phyloP scores from a whole-genome alignment of 2,797 vertebrate genomes.

The Ciconia nigra region DNA sequence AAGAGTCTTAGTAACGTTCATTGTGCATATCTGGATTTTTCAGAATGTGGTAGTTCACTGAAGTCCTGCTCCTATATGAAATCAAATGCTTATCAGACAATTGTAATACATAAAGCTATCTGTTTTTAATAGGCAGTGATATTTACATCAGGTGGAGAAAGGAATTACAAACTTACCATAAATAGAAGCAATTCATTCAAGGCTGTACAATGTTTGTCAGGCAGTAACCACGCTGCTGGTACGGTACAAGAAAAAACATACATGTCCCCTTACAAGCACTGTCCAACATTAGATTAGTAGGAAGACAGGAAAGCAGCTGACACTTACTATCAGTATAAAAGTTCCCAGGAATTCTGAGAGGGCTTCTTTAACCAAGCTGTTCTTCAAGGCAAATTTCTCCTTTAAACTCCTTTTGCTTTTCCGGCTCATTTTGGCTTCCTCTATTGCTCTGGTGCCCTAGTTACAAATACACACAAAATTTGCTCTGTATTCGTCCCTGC shows the following conservation, averaged over 20 bases:
- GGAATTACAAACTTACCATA: constrained; percentile 18
- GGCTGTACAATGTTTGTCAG: constrained; percentile 5
- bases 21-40: not conserved
- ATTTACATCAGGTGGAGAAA: constrained; percentile 10
- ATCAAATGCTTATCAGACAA: not conserved
- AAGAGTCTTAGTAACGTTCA: not conserved
- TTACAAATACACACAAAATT: constrained; percentile 42
- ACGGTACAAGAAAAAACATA: not conserved
- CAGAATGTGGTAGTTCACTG: not conserved
- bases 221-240: constrained; percentile 3
- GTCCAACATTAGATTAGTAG: constrained; percentile 34
- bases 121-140: not conserved
- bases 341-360: constrained; percentile 94
- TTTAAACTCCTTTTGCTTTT: constrained; percentile 78
- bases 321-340: constrained; percentile 93
- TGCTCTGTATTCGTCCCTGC: constrained; percentile 32
- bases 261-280: not conserved
- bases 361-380: constrained; percentile 85
- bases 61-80: not conserved
- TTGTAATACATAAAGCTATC: not conserved
- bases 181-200: not conserved
- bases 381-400: constrained; percentile 84
- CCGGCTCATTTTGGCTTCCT: constrained; percentile 73
- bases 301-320: constrained; percentile 57
- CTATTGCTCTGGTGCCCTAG: constrained; percentile 27